Base-by-base conservation (phyloP, 2,113 vertebrate genomes). In the Phodopus roborovskii region DNA sequence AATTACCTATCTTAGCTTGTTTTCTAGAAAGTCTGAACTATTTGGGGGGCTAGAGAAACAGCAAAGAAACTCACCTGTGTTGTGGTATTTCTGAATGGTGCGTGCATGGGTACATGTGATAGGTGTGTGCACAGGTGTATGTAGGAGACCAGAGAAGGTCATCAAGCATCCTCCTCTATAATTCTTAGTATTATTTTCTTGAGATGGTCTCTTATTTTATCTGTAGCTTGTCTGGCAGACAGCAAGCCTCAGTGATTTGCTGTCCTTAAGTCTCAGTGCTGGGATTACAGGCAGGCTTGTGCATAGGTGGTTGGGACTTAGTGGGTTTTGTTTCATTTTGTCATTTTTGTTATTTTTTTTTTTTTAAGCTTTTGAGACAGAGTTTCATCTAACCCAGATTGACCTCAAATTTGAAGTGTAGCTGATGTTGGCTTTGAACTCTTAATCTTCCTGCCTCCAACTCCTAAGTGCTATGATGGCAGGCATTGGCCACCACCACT, bases 21-120 rank as follows among this genome's bases (percentile, higher is more conserved):
- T 19, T 79, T 84, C n/a, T 62, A 16, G 75, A 60, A 42, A 79
- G n/a, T 17, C 28, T 24, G 50, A 5, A 30, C 6, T 83, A 12
- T 10, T 4, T 3, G 60, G 30, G 30, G 22, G 24, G 16, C 36
- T 45, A 50, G 33, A 19, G 58, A 15, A 91, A 75, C 3, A 73
- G n/a, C 24, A 84, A 79, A 64, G 13, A 30, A 48, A 82, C 30
- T 88, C 22, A 33, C 1, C 0, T 15, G 11, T n/a, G 56, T 39
- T 74, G 24, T n/a, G 86, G 24, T 79, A 50, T 48, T 70, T 62
- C 7, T 45, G 81, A 62, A 12, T 68, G 62, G 12, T 6, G 66
- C 1, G 12, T 33, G 28, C 4, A 11, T 28, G 64, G 1, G 22
- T 30, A 4, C 9, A 6, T 20, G 9, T 24, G 33, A n/a, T 39